Percentiles rank a stretch among this genome's conserved stretches.
Evolutionary conservation across 1,140 invertebrate genomes (phyloP).

Genomic region (Tenebrio molitor): DNA sequence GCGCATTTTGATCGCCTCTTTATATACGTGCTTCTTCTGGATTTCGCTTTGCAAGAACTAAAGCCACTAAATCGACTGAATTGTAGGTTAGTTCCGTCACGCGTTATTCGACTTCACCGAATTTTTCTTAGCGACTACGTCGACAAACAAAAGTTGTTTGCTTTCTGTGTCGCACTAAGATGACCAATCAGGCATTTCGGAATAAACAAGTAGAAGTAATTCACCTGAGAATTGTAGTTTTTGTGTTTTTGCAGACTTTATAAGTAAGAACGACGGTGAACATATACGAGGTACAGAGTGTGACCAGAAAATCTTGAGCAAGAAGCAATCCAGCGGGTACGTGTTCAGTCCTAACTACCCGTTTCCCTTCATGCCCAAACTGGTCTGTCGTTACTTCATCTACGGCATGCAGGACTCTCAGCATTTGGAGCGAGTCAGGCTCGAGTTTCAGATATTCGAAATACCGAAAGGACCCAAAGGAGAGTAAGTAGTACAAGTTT

Average conservation of each 20-base stretch:
- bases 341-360: constrained; percentile 97
- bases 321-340: constrained; percentile 90
- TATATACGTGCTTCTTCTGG: background rate
- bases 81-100: too few relatives aligned
- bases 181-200: too few relatives aligned
- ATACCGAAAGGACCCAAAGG: constrained; percentile 85
- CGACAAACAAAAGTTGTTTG: too few relatives aligned
- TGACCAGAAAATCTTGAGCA: constrained; percentile 96
- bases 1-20: constrained; percentile 23
- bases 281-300: constrained; percentile 96
- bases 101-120: too few relatives aligned
- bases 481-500: constrained; percentile 72
- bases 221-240: too few relatives aligned
- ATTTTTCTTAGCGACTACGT: too few relatives aligned
- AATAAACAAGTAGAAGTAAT: too few relatives aligned
- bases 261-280: constrained; percentile 90
- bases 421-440: constrained; percentile 91
- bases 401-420: constrained; percentile 97
- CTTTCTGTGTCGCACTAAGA: too few relatives aligned
- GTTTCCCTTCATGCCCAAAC: constrained; percentile 92
- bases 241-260: constrained; percentile 82
- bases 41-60: background rate
- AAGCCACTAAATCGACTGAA: background rate
- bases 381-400: constrained; percentile 97
- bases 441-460: constrained; percentile 90